phyloP scores from a whole-genome alignment of 1,140 invertebrate genomes.

The Formica selysi region DNA sequence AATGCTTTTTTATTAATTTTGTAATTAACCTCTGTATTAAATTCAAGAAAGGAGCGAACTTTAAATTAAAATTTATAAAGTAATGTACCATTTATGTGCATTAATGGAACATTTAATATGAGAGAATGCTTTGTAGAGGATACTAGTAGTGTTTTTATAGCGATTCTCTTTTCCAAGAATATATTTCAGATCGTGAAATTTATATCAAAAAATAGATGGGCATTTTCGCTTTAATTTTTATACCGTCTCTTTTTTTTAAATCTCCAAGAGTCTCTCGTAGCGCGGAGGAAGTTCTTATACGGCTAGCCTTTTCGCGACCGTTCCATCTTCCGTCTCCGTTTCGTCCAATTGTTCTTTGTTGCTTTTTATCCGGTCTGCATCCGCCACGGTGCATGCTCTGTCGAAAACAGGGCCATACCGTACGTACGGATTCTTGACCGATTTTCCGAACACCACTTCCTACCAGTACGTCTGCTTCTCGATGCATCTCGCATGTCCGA shows the following conservation, averaged over 20 bases:
- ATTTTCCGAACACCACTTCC: constrained; percentile 53
- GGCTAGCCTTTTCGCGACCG: neutral
- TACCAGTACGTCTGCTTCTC: constrained; percentile 12
- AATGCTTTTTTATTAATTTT: constrained; percentile 8
- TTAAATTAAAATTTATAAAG: neutral
- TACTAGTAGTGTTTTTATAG: too few relatives aligned
- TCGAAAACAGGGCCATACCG: constrained; percentile 58
- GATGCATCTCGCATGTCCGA: constrained; percentile 6
- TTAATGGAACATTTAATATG: constrained; percentile 15
- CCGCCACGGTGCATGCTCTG: constrained; percentile 26
- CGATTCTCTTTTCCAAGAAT: neutral
- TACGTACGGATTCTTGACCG: constrained; percentile 58
- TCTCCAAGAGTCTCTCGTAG: constrained; percentile 4
- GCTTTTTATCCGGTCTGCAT: constrained; percentile 31
- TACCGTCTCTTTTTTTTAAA: neutral
- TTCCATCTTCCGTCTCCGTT: constrained; percentile 8
- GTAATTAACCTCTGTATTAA: constrained; percentile 3
- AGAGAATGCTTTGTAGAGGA: neutral
- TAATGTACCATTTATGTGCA: constrained; percentile 13
- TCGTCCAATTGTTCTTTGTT: constrained; percentile 16
- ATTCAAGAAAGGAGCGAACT: neutral
- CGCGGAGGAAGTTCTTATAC: constrained; percentile 27
- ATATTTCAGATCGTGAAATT: neutral
- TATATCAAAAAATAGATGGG: neutral
- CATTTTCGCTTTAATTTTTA: neutral